A percentile compares a stretch with the other conserved stretches of the same genome.
Conservation (phyloP, 23 tunicate species). For the Corella eumyota region DNA sequence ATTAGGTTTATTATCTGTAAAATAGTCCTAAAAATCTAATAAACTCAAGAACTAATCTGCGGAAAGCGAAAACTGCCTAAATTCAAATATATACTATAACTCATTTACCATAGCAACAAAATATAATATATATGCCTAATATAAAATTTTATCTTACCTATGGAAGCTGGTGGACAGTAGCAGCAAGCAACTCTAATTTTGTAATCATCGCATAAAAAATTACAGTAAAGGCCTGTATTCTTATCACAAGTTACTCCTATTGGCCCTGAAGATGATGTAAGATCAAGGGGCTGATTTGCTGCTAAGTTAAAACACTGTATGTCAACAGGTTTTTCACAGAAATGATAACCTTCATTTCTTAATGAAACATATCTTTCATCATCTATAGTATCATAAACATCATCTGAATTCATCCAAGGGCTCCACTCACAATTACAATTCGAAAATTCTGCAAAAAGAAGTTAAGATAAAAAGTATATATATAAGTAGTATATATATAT, state of each 20-base stretch:
- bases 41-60: too few relatives aligned
- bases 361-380: conserved; percentile 27
- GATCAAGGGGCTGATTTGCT: conserved; percentile 3
- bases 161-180: conserved; percentile 70
- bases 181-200: conserved; percentile 76
- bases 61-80: too few relatives aligned
- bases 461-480: too few relatives aligned
- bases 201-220: conserved; percentile 58
- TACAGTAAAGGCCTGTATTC: conserved; percentile 39
- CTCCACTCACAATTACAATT: conserved; percentile 65
- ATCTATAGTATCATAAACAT: conserved; percentile 16
- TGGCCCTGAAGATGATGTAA: not conserved
- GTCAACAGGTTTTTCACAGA: conserved; percentile 68
- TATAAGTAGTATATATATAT: too few relatives aligned
- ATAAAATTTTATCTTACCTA: conserved; percentile 38
- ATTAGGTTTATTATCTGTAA: too few relatives aligned
- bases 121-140: too few relatives aligned
- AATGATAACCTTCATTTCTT: conserved; percentile 33
- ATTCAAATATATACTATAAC: too few relatives aligned
- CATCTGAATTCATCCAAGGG: conserved; percentile 73
- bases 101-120: too few relatives aligned
- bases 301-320: conserved; percentile 50
- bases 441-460: conserved; percentile 23
- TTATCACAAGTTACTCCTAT: conserved; percentile 19
- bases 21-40: too few relatives aligned